Evolutionary conservation across 2,113 vertebrate genomes (phyloP).

Genomic region (Zapus hudsonius): DNA sequence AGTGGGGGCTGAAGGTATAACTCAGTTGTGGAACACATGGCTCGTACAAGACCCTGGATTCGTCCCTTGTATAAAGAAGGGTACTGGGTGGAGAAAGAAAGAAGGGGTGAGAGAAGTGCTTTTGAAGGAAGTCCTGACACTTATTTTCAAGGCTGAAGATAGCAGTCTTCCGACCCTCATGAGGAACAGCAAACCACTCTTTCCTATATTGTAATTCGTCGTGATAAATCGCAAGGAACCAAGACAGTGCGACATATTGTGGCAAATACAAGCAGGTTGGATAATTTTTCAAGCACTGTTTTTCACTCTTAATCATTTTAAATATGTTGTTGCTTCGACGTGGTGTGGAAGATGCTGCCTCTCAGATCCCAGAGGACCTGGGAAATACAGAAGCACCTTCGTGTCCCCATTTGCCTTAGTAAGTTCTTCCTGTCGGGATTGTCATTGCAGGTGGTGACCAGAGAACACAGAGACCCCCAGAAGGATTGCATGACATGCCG

Average conservation of each 20-base stretch:
- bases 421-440: constrained; percentile 18
- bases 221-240: constrained; percentile 7
- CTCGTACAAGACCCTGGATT: too few species aligned
- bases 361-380: constrained; percentile 17
- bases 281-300: constrained; percentile 29
- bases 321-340: neutral
- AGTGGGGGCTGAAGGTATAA: too few species aligned
- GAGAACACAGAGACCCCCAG: neutral
- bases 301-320: constrained; percentile 34
- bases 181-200: neutral
- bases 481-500: constrained; percentile 28
- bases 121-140: neutral
- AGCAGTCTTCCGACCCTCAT: neutral
- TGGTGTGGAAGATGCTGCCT: neutral
- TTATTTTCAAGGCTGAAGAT: neutral
- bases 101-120: neutral
- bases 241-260: neutral
- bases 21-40: neutral
- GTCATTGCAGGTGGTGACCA: constrained; percentile 58
- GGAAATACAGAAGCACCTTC: neutral
- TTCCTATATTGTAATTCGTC: neutral
- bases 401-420: neutral
- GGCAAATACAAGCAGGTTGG: neutral
- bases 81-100: neutral
- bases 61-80: too few species aligned